These are phyloP conservation scores for Mus spicilegus DNA, from an alignment of 2,113 vertebrate species.

Conservation along the genomic window DNA sequence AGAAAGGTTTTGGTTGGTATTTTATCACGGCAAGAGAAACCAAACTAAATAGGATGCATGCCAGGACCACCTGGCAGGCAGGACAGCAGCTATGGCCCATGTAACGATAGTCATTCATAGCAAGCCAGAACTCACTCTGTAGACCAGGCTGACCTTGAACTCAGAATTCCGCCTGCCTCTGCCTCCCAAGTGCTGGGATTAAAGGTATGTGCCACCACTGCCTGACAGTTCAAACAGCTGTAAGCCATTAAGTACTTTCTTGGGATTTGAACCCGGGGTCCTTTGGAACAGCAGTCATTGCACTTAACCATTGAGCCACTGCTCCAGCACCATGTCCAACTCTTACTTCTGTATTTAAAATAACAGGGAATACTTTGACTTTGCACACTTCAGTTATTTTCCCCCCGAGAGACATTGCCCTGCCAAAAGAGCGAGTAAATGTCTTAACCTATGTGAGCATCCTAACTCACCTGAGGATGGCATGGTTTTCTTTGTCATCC, in stretches of 20 bases:
- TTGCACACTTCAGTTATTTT: not conserved
- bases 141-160: no score
- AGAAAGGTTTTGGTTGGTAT: not conserved
- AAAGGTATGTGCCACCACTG: no score
- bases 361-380: not conserved
- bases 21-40: not conserved
- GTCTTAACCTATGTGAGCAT: not conserved
- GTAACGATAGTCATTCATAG: not conserved
- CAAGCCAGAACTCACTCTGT: no score
- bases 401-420: not conserved
- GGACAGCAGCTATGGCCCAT: not conserved
- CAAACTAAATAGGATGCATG: not conserved
- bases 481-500: not conserved
- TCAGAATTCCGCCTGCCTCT: no score
- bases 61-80: not conserved
- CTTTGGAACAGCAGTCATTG: no score
- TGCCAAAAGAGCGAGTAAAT: not conserved
- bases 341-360: not conserved
- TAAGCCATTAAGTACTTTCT: no score
- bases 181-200: no score
- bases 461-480: not conserved
- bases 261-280: no score
- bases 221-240: no score
- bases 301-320: no score
- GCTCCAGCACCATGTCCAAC: no score